phyloP scores from a whole-genome alignment of 2,888 invertebrate species.

The Frankliniella intonsa region DNA sequence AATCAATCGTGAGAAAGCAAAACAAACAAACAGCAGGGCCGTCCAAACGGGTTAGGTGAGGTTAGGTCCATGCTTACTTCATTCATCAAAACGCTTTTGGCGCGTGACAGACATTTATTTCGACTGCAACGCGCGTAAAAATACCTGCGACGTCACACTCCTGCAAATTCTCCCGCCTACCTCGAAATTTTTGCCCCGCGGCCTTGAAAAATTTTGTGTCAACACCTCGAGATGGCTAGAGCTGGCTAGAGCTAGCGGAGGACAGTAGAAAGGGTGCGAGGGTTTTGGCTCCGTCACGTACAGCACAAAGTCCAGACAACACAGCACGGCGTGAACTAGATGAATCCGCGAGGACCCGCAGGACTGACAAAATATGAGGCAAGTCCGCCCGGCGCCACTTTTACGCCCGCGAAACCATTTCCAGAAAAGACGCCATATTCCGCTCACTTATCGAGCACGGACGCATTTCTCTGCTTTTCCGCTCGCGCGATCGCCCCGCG shows the following conservation, averaged over 20 bases:
- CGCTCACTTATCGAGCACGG: slow-evolving; percentile 46
- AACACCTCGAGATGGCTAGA: background rate
- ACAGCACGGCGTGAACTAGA: slow-evolving; percentile 27
- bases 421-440: slow-evolving; percentile 52
- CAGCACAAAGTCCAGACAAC: background rate
- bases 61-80: slow-evolving; percentile 17
- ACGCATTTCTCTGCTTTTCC: slow-evolving; percentile 38
- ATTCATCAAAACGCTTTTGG: background rate
- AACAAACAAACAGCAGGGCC: slow-evolving; percentile 30
- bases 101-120: background rate
- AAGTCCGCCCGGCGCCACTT: slow-evolving; percentile 32
- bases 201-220: slow-evolving; percentile 17
- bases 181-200: slow-evolving; percentile 3
- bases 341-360: too few relatives aligned
- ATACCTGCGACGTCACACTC: background rate
- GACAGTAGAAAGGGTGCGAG: background rate
- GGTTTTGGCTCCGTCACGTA: background rate
- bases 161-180: background rate
- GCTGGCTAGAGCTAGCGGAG: background rate
- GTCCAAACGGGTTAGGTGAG: background rate
- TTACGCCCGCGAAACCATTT: slow-evolving; percentile 44
- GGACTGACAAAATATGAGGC: slow-evolving; percentile 3
- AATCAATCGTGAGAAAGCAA: background rate
- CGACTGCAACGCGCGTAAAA: background rate
- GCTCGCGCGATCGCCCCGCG: slow-evolving; percentile 35